Evolutionary conservation across 2,888 invertebrate species (phyloP).

Genomic region (Callinectes sapidus): DNA sequence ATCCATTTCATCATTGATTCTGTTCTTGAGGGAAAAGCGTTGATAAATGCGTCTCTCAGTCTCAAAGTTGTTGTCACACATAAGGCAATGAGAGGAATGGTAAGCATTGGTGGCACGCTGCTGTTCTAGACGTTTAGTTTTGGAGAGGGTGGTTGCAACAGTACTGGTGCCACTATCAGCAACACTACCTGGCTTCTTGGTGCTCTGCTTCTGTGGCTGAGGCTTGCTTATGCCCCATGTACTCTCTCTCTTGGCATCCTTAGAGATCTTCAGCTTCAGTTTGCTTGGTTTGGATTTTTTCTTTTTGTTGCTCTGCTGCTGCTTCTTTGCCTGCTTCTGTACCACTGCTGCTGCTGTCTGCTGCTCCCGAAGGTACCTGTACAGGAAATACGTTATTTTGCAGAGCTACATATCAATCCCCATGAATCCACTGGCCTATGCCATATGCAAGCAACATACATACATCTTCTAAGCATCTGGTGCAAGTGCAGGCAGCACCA

Average conservation of each 20-base stretch:
- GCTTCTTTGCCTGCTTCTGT: constrained; percentile 40
- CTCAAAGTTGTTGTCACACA: constrained; percentile 68
- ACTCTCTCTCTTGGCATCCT: background rate
- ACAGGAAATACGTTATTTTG: too few relatives aligned
- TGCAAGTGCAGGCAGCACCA: background rate
- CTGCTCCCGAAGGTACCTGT: constrained; percentile 41
- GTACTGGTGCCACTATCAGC: background rate
- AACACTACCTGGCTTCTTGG: background rate
- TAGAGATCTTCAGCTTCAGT: constrained; percentile 23
- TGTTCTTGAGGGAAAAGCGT: constrained; percentile 63
- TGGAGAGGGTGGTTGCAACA: background rate
- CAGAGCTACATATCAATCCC: too few relatives aligned
- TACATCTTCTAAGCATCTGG: too few relatives aligned
- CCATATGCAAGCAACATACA: too few relatives aligned
- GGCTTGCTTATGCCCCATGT: background rate
- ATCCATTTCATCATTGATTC: constrained; percentile 64
- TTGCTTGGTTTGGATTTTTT: background rate
- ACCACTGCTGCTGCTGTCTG: background rate
- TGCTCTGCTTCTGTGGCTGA: background rate
- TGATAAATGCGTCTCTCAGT: constrained; percentile 57
- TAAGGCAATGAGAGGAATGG: constrained; percentile 65
- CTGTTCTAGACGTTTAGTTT: constrained; percentile 43
- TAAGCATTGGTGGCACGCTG: constrained; percentile 53
- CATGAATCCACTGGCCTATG: background rate
- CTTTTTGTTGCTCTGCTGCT: constrained; percentile 14